phyloP scores from a whole-genome alignment of 64 coral and sea anemone genomes.

The Montipora cactus region DNA sequence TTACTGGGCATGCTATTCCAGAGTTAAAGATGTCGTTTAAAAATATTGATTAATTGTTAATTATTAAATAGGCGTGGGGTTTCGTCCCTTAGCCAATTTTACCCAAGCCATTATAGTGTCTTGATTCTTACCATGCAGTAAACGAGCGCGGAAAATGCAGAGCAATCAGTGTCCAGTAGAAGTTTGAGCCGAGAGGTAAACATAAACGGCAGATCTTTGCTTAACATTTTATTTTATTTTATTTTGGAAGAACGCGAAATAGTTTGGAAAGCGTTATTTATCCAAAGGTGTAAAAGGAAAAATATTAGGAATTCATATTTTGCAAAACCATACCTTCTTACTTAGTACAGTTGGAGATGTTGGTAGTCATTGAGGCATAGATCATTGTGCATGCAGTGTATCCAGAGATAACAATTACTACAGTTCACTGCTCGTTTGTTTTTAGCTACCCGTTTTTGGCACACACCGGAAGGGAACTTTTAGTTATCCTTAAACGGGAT shows the following conservation, averaged over 20 bases:
- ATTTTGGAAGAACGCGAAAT: too few relatives aligned
- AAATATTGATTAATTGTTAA: background rate
- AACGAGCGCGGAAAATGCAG: background rate
- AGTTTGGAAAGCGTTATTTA: too few relatives aligned
- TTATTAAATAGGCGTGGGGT: background rate
- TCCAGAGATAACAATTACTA: background rate
- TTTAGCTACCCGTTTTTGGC: background rate
- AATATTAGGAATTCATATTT: conserved; percentile 29
- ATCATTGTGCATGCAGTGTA: background rate
- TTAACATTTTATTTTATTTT: too few relatives aligned
- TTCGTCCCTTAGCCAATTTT: background rate
- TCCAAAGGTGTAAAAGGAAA: too few relatives aligned
- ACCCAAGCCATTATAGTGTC: background rate
- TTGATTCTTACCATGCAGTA: background rate
- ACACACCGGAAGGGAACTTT: background rate
- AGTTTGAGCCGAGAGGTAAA: background rate
- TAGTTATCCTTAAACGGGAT: background rate
- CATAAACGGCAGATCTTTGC: background rate
- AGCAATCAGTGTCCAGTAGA: background rate
- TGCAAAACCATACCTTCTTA: conserved; percentile 26
- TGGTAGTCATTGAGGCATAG: conserved; percentile 5
- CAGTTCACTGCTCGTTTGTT: background rate
- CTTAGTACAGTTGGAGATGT: conserved; percentile 3
- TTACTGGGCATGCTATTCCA: background rate
- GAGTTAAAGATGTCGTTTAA: background rate